These are phyloP conservation scores for Keiferia lycopersicella DNA, from an alignment of 2,888 invertebrate genomes.

Conservation along the genomic window DNA sequence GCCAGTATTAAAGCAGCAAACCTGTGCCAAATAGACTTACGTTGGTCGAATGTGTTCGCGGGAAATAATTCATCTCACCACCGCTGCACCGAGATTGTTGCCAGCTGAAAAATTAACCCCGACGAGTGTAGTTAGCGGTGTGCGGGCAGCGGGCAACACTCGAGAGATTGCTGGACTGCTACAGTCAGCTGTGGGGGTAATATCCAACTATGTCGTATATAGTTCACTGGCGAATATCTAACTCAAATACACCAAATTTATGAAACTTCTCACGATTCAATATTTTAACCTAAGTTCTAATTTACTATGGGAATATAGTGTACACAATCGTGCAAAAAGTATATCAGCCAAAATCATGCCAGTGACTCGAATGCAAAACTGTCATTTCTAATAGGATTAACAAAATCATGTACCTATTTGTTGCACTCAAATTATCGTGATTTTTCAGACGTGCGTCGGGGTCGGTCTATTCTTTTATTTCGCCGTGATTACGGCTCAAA, in stretches of 20 bases:
- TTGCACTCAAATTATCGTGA: neutral
- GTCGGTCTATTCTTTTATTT: neutral
- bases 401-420: neutral
- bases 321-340: no score
- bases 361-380: no score
- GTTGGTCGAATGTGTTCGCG: neutral
- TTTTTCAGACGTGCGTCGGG: no score
- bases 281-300: no score
- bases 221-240: no score
- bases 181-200: neutral
- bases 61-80: slow-evolving; percentile 26
- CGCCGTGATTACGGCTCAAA: neutral
- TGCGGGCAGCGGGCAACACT: neutral
- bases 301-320: no score
- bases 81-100: slow-evolving; percentile 23
- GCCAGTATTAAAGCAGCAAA: no score
- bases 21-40: neutral
- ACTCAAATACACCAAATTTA: no score
- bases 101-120: slow-evolving; percentile 26
- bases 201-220: no score
- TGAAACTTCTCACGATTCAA: no score
- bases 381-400: no score
- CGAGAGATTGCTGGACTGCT: neutral
- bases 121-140: neutral
- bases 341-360: no score